These are phyloP conservation scores for Siderastrea radians DNA, from an alignment of 92 coral and sea anemone genomes.

Conservation along the genomic window DNA sequence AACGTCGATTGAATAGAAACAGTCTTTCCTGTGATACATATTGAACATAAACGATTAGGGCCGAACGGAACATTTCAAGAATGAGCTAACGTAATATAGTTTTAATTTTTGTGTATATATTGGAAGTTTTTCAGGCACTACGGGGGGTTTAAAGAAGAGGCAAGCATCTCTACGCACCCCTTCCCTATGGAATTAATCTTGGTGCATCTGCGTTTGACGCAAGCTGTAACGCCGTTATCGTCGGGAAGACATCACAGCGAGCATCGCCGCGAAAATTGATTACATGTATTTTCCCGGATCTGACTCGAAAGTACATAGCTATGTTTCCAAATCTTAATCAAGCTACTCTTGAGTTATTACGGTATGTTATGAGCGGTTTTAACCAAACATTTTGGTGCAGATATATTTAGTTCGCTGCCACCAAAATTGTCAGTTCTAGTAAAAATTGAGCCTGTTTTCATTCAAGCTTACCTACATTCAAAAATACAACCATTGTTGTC, in stretches of 20 bases:
- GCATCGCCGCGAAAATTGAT: neutral
- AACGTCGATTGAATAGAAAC: no score
- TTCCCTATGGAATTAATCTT: neutral
- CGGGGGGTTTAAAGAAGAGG: no score
- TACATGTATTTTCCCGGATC: neutral
- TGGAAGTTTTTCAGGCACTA: no score
- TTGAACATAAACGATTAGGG: no score
- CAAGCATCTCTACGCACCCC: neutral
- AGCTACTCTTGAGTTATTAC: slow-evolving; percentile 42
- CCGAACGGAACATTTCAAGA: no score
- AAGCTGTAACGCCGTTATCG: no score
- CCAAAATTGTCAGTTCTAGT: no score
- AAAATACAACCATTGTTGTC: neutral
- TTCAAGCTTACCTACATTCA: neutral
- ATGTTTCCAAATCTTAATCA: slow-evolving; percentile 58
- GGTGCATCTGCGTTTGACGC: neutral
- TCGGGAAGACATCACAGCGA: neutral
- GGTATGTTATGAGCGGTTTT: slow-evolving; percentile 15
- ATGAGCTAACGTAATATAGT: no score
- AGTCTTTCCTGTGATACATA: no score
- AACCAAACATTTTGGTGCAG: neutral
- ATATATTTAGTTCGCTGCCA: neutral
- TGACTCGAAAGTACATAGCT: neutral
- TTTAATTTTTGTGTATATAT: no score
- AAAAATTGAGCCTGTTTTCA: neutral